Evolutionary conservation across 2,113 vertebrate genomes (phyloP).

Genomic region (Emydura subglobosa): DNA sequence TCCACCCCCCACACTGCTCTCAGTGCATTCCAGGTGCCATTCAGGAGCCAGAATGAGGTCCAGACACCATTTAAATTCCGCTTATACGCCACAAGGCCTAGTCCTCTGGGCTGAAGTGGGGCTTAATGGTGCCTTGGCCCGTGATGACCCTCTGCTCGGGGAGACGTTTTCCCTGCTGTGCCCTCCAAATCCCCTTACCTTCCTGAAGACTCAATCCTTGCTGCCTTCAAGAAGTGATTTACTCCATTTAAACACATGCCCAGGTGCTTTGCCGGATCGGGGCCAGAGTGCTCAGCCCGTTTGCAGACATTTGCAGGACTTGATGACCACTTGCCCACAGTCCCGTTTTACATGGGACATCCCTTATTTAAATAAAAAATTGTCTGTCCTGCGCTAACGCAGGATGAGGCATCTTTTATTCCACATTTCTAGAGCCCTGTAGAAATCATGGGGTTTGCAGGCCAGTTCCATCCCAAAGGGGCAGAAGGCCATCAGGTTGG

Average conservation of each 20-base stretch:
- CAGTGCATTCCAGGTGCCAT: too few species aligned
- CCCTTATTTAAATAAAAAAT: too few species aligned
- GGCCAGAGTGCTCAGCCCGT: neutral
- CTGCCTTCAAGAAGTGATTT: neutral
- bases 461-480: too few species aligned
- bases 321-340: neutral
- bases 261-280: neutral
- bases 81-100: neutral
- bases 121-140: neutral
- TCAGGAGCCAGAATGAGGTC: neutral
- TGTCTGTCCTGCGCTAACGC: too few species aligned
- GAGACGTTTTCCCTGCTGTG: neutral
- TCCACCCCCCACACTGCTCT: too few species aligned
- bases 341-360: too few species aligned
- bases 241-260: neutral
- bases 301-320: neutral
- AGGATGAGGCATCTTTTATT: too few species aligned
- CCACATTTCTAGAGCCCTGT: too few species aligned
- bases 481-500: too few species aligned
- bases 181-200: neutral
- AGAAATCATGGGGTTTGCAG: too few species aligned
- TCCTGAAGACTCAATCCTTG: neutral
- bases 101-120: too few species aligned
- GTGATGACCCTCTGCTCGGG: neutral
- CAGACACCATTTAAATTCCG: neutral